phyloP scores from a whole-genome alignment of 1,140 invertebrate genomes.

The Octopus bimaculoides region DNA sequence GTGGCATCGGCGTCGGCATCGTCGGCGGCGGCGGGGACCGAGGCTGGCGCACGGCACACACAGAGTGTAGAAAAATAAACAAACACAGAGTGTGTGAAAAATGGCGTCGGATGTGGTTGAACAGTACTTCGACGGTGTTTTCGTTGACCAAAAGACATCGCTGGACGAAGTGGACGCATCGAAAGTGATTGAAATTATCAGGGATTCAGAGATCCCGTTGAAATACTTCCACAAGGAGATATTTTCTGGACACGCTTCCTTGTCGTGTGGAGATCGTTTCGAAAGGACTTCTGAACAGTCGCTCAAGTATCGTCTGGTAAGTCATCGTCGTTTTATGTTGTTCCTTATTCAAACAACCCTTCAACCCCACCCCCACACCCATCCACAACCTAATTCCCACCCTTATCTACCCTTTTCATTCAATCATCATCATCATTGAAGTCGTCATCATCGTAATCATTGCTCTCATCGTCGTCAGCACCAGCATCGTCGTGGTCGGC shows the following conservation, averaged over 20 bases:
- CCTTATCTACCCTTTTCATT: too few species aligned
- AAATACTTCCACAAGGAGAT: conserved; percentile 11
- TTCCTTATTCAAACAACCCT: too few species aligned
- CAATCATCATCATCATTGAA: too few species aligned
- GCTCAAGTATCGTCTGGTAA: neutral
- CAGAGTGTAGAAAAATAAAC: neutral
- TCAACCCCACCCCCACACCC: too few species aligned
- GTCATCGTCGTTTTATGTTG: neutral
- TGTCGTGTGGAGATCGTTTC: neutral
- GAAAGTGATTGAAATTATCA: conserved; percentile 2
- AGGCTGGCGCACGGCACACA: neutral
- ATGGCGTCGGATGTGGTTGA: conserved; percentile 7
- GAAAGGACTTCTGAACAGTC: conserved; percentile 5
- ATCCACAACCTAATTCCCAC: too few species aligned
- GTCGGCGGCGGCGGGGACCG: neutral
- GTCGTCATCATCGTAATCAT: too few species aligned
- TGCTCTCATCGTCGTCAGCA: too few species aligned
- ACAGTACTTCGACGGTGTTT: conserved; percentile 10
- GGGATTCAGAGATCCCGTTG: neutral
- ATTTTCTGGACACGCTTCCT: conserved; percentile 4
- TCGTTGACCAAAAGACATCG: neutral
- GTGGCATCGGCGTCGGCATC: neutral
- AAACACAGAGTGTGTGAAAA: neutral
- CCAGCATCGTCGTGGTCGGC: too few species aligned
- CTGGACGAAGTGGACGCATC: neutral